A percentile compares a stretch with the other conserved stretches of the same genome.
Conservation (phyloP, 2,113 vertebrate species). For the Scortum barcoo region DNA sequence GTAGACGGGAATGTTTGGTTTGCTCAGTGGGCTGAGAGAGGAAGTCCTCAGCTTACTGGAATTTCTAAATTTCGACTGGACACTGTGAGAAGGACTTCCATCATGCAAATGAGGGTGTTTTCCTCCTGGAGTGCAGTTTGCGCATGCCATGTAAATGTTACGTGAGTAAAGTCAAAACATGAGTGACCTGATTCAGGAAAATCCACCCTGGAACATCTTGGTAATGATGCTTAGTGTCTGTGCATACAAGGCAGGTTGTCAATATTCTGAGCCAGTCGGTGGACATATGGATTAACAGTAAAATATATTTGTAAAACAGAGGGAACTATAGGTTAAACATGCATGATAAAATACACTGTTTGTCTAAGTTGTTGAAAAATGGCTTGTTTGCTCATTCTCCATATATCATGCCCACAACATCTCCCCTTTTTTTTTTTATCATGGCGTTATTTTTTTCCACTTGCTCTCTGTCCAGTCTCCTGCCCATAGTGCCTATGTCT, state of each 20-base stretch:
- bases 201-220: slow-evolving; percentile 12
- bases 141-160: slow-evolving; percentile 39
- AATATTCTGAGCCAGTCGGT: slow-evolving; percentile 24
- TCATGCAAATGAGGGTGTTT: slow-evolving; percentile 41
- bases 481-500: slow-evolving; percentile 37
- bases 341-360: neutral
- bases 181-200: slow-evolving; percentile 24
- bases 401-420: neutral
- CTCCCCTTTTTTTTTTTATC: slow-evolving; percentile 5
- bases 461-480: slow-evolving; percentile 45
- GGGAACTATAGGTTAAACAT: neutral
- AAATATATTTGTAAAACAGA: slow-evolving; percentile 1
- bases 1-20: slow-evolving; percentile 64
- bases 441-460: slow-evolving; percentile 5
- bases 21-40: slow-evolving; percentile 59
- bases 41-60: slow-evolving; percentile 76
- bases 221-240: slow-evolving; percentile 9
- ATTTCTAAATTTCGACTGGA: slow-evolving; percentile 64
- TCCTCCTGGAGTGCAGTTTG: slow-evolving; percentile 22
- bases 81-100: slow-evolving; percentile 59
- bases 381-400: neutral
- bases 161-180: neutral
- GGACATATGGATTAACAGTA: slow-evolving; percentile 10
- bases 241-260: slow-evolving; percentile 9
- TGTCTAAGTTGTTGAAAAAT: slow-evolving; percentile 8